Evolutionary conservation across 2,888 invertebrate genomes (phyloP).

Genomic region (Drosophila pegasa): DNA sequence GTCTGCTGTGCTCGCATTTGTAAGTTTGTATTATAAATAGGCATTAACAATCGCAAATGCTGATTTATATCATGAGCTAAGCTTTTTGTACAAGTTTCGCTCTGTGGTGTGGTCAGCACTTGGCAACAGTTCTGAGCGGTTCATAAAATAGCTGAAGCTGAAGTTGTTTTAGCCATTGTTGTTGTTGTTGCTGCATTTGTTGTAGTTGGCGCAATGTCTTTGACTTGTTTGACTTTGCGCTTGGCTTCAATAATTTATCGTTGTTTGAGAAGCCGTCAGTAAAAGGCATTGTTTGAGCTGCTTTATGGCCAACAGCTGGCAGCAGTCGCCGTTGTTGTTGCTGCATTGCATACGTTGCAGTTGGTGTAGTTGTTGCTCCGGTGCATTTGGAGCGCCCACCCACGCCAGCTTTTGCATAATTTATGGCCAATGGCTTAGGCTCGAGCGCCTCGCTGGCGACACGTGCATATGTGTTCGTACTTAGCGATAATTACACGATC

Average conservation of each 20-base stretch:
- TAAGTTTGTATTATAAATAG: conserved; percentile 50
- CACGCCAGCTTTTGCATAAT: conserved; percentile 55
- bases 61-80: conserved; percentile 69
- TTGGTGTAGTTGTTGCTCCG: conserved; percentile 13
- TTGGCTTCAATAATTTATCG: conserved; percentile 76
- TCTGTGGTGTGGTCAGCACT: conserved; percentile 42
- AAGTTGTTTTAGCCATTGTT: conserved; percentile 22
- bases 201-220: conserved; percentile 63
- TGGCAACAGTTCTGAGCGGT: conserved; percentile 54
- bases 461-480: conserved; percentile 38
- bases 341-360: not conserved
- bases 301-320: conserved; percentile 69
- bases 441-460: conserved; percentile 30
- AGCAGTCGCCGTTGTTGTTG: conserved; percentile 10
- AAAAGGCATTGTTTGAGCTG: conserved; percentile 72
- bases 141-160: conserved; percentile 27
- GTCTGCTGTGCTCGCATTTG: conserved; percentile 30
- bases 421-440: conserved; percentile 39
- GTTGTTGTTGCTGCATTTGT: conserved; percentile 4
- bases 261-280: conserved; percentile 70
- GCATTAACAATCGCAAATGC: conserved; percentile 53
- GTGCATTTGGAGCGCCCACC: conserved; percentile 62
- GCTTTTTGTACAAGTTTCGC: conserved; percentile 25
- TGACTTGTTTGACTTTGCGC: conserved; percentile 74
- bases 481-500: conserved; percentile 49